A percentile compares a stretch with the other conserved stretches of the same genome.
Evolutionary conservation across 2,888 invertebrate species (phyloP).

Genomic region (Erynnis tages): DNA sequence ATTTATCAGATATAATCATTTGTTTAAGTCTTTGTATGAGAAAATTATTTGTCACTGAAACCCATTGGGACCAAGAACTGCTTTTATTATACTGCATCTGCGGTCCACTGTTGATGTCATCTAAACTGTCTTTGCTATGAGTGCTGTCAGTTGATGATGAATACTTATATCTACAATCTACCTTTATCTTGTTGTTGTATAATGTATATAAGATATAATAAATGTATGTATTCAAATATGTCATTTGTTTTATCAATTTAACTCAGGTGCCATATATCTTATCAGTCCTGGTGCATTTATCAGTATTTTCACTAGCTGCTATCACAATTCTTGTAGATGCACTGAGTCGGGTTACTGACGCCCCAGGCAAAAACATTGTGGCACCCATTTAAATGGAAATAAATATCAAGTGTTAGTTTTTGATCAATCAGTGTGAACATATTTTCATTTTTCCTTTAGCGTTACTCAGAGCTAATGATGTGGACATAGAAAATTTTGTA

Average conservation of each 20-base stretch:
- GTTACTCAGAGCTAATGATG: no score
- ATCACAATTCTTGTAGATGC: no score
- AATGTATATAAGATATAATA: conserved; percentile 53
- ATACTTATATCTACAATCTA: conserved; percentile 46
- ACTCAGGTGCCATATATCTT: conserved; percentile 1
- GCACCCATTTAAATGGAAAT: no score
- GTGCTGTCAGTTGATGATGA: conserved; percentile 40
- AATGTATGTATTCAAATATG: conserved; percentile 53
- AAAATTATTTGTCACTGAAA: conserved; percentile 3
- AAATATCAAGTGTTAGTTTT: no score
- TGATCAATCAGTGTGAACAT: no score
- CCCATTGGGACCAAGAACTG: conserved; percentile 35
- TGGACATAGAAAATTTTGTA: no score
- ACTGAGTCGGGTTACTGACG: no score
- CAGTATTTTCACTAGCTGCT: not conserved
- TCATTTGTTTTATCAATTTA: conserved; percentile 33
- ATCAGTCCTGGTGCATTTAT: conserved; percentile 13
- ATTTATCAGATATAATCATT: conserved; percentile 26
- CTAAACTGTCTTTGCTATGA: conserved; percentile 35
- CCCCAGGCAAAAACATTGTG: no score
- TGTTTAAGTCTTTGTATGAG: conserved; percentile 22
- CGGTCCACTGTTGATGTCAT: conserved; percentile 36
- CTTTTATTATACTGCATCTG: conserved; percentile 34
- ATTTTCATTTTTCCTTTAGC: no score
- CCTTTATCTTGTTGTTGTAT: conserved; percentile 56